Evolutionary conservation across 2,113 vertebrate species (phyloP), one percentile per base, ranked within the genome.

Genomic region (Lepidothrix coronata): DNA sequence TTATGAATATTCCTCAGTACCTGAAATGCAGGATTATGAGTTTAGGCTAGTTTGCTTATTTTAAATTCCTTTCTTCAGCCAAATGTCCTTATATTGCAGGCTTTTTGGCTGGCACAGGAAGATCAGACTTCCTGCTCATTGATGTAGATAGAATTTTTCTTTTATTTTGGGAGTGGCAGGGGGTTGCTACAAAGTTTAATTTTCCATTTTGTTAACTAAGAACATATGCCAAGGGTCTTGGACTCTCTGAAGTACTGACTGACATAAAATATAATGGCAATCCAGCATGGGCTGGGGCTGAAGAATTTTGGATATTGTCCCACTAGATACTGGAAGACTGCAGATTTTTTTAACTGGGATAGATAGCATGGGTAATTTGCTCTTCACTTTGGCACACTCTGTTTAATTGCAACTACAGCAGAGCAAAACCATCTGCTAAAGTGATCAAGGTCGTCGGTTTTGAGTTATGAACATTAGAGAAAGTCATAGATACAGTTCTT

Each of bases 191-290:
- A 82, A 96, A 97, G 96, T 96, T 96, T 96, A 97, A 96, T 94
- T 96, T 97, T 96, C 96, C 95, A 96, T 97, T 97, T 95, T 97
- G 95, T 95, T 97, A 96, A 96, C 96, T 93, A 94, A 96, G 96
- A 96, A 96, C 96, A 96, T 97, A 97, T 97, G 96, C 95, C 92
- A 93, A 96, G 95, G 92, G 92, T 96, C 95, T 95, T 92, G 86
- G 93, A 58, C 94, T 95, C 91, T 97, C 95, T 93, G 88, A 96
- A 94, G 83, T 93, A 94, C 86, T 94, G 95, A 95, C 94, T 97
- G 96, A 96, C 88, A 87, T 96, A 94, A 95, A 97, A 94, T 96
- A 92, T 94, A 96, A 96, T 92, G 92, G 86, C 83, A 94, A 94
- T 97, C 73, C 76, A 92, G 70, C 83, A 91, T 85, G 91, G 91